A percentile compares a stretch with the other conserved stretches of the same genome.
These are phyloP conservation scores for Brachymystax lenok DNA, from an alignment of 2,797 vertebrate genomes.

Conservation along the genomic window DNA sequence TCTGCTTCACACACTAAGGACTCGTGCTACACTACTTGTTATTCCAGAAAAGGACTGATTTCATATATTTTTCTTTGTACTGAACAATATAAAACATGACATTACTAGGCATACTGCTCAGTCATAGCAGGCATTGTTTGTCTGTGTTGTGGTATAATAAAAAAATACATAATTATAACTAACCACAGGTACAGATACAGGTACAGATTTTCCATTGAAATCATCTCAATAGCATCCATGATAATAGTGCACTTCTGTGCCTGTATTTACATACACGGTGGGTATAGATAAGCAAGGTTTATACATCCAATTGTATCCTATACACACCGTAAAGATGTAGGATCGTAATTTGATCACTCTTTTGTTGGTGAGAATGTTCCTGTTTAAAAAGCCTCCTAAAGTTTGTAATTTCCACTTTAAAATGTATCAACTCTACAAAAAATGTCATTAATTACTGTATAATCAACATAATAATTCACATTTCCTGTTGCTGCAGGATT, in stretches of 20 bases:
- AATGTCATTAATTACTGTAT: too few species aligned
- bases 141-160: too few species aligned
- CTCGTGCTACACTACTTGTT: constrained; percentile 44
- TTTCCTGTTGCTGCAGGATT: too few species aligned
- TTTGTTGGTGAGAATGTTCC: too few species aligned
- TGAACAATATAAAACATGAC: neutral
- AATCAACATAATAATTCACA: too few species aligned
- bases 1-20: constrained; percentile 74
- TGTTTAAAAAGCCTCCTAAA: too few species aligned
- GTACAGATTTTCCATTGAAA: neutral
- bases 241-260: neutral
- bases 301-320: neutral
- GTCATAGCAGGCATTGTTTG: neutral
- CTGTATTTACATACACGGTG: neutral
- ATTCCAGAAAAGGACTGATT: constrained; percentile 36
- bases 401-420: too few species aligned
- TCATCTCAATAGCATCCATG: neutral
- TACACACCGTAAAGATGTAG: too few species aligned
- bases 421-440: too few species aligned
- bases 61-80: neutral
- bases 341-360: too few species aligned
- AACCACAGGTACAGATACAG: neutral
- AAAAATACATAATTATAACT: neutral
- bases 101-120: neutral
- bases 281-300: neutral